phyloP scores from a whole-genome alignment of 2,797 vertebrate species.

The Manis pentadactyla region DNA sequence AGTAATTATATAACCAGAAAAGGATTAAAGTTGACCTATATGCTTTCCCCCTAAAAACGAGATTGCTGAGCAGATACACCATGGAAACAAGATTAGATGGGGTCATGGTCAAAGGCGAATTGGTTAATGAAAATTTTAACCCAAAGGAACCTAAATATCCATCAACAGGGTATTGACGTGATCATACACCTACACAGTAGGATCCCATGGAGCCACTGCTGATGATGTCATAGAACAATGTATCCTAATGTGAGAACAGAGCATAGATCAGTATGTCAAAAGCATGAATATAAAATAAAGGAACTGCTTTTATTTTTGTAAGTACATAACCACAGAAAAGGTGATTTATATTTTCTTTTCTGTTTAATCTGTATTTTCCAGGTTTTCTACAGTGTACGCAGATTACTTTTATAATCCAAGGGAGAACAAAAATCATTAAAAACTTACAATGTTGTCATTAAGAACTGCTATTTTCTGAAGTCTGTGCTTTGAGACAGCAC shows the following conservation, averaged over 20 bases:
- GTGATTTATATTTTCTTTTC: background rate
- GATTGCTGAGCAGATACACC: constrained; percentile 10
- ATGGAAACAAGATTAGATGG: background rate
- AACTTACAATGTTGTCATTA: background rate
- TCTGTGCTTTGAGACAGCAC: background rate
- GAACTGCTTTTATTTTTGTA: constrained; percentile 7
- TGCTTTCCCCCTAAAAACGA: background rate
- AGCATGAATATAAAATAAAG: background rate
- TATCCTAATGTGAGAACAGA: background rate
- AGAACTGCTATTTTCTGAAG: constrained; percentile 37
- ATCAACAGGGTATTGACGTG: background rate
- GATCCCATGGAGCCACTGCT: background rate
- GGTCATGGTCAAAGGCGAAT: background rate
- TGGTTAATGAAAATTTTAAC: constrained; percentile 35
- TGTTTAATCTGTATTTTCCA: background rate
- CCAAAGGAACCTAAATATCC: background rate
- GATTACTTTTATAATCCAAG: constrained; percentile 14
- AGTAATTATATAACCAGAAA: constrained; percentile 60
- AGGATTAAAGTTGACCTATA: constrained; percentile 19
- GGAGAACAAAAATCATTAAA: background rate
- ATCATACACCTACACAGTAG: background rate
- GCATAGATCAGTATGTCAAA: background rate
- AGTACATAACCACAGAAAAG: background rate
- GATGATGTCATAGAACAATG: background rate
- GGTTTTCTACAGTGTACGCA: background rate